Percentiles rank a stretch among this genome's conserved stretches.
These are phyloP conservation scores for Micromesistius poutassou DNA, from an alignment of 2,797 vertebrate genomes.

Conservation along the genomic window DNA sequence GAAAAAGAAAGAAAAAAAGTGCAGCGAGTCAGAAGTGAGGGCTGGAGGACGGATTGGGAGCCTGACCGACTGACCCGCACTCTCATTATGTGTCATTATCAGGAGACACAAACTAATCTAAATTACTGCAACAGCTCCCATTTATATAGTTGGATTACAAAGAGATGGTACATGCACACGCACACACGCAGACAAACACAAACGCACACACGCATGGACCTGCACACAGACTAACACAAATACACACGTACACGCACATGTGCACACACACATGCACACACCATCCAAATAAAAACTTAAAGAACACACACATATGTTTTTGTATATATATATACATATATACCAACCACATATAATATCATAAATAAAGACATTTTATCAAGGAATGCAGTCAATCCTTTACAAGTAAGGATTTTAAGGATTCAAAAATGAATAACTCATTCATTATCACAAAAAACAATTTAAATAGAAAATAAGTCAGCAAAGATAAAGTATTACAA, in stretches of 20 bases:
- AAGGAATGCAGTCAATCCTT: neutral
- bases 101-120: slow-evolving; percentile 94
- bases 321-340: too few species aligned
- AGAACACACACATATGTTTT: too few species aligned
- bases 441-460: neutral
- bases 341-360: too few species aligned
- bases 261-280: neutral
- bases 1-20: neutral
- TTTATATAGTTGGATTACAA: slow-evolving; percentile 87
- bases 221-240: slow-evolving; percentile 21
- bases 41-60: slow-evolving; percentile 76
- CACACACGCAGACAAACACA: slow-evolving; percentile 31
- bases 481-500: neutral
- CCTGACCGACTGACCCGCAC: slow-evolving; percentile 97
- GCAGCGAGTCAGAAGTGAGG: neutral
- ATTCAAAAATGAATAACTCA: neutral
- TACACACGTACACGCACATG: too few species aligned
- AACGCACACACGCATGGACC: slow-evolving; percentile 6
- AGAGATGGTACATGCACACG: slow-evolving; percentile 47
- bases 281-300: too few species aligned
- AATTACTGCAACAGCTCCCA: slow-evolving; percentile 94
- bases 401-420: neutral
- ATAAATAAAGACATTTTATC: too few species aligned
- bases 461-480: neutral
- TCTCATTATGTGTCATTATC: slow-evolving; percentile 99